Percentiles rank a stretch among this genome's conserved stretches.
Conservation (phyloP, 2,888 invertebrate species). For the Ennomos fuscantarius region DNA sequence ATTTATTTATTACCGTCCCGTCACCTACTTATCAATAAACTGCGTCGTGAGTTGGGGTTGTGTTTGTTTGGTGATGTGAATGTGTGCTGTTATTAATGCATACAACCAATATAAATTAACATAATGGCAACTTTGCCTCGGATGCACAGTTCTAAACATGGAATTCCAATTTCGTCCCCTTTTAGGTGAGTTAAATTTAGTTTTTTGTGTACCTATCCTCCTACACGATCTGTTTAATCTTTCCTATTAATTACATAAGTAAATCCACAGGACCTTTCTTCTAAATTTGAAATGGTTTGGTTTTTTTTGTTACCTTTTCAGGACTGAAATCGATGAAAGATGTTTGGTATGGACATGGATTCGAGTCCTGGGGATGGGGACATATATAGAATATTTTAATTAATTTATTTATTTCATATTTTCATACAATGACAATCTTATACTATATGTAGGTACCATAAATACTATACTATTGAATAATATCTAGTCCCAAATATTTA, state of each 20-base stretch:
- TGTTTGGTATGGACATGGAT: too few species aligned
- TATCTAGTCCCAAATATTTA: too few species aligned
- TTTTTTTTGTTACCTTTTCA: too few species aligned
- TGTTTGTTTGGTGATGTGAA: slow-evolving; percentile 37
- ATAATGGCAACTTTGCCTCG: slow-evolving; percentile 80
- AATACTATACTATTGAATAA: too few species aligned
- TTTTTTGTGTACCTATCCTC: slow-evolving; percentile 6
- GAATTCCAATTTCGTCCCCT: slow-evolving; percentile 64
- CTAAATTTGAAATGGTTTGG: too few species aligned
- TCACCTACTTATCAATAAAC: slow-evolving; percentile 30
- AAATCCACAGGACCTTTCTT: too few species aligned
- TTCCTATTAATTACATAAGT: neutral
- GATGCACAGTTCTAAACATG: slow-evolving; percentile 72
- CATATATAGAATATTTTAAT: too few species aligned
- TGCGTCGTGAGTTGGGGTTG: slow-evolving; percentile 19
- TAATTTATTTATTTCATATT: too few species aligned
- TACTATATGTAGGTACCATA: too few species aligned
- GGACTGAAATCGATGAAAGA: too few species aligned
- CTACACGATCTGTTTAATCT: neutral
- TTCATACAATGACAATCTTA: too few species aligned
- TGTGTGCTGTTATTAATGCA: slow-evolving; percentile 28
- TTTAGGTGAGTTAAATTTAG: slow-evolving; percentile 67
- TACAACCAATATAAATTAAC: slow-evolving; percentile 31
- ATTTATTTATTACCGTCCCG: slow-evolving; percentile 18
- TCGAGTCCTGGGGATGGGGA: too few species aligned